Evolutionary conservation across 2,113 vertebrate species (phyloP), one percentile per base, ranked within the genome.

Genomic region (Siphamia tubifer): DNA sequence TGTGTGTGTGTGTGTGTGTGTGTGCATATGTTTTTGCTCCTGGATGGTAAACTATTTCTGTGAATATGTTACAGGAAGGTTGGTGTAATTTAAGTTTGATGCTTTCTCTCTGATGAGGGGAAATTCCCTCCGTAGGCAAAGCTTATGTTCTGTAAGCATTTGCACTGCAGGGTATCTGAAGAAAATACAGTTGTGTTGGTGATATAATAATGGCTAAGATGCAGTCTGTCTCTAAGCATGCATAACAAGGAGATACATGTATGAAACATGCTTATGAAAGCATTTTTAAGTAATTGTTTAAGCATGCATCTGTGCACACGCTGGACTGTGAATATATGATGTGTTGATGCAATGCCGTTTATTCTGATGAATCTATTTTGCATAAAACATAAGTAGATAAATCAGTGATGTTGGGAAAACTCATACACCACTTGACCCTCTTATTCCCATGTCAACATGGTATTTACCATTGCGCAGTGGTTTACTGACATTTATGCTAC

Each of bases 211-310:
- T 5, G 11, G 52, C 31, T n/a, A 21, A 63, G 49, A 56, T 53
- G 24, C 28, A 61, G 15, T 61, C 70, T 66, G 57, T 48, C 17
- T 30, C 17, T 39, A 35, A 48, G 52, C 11, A 36, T 54, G 52
- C 23, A 35, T n/a, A 35, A 23, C 23, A 19, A 32, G 42, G 4
- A 19, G 9, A 23, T 32, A 52, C 27, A 66, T 43, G 38, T 28
- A 38, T 47, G 38, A 65, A 76, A 75, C 23, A 61, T 69, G 62
- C 75, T 79, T 76, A 53, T 45, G 48, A 38, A 54, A 60, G 74
- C 62, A 79, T 15, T 54, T 70, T 74, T 51, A 58, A 65, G 75
- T 61, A 19, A 71, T 64, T 77, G 72, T 60, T 81, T 56, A 67
- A 16, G 27, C 66, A 76, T 75, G 73, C 66, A 35, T 75, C 56